phyloP scores from a whole-genome alignment of 1,140 invertebrate species.

The Onthophagus taurus region DNA sequence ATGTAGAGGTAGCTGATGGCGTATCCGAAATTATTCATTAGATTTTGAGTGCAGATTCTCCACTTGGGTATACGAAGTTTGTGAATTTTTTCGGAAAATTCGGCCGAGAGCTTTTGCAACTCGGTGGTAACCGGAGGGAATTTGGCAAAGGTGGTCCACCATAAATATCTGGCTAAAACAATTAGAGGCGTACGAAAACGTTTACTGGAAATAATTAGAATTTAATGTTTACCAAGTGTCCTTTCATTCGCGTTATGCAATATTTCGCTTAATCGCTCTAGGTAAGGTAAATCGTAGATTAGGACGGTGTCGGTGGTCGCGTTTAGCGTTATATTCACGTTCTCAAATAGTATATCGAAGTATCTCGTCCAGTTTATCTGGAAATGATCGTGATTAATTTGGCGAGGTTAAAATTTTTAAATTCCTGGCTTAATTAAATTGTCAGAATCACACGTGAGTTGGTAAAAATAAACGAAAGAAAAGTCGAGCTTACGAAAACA shows the following conservation, averaged over 20 bases:
- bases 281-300: slow-evolving; percentile 51
- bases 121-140: slow-evolving; percentile 50
- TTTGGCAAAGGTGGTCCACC: slow-evolving; percentile 59
- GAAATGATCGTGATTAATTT: too few relatives aligned
- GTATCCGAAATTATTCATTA: slow-evolving; percentile 72
- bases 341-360: slow-evolving; percentile 47
- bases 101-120: slow-evolving; percentile 51
- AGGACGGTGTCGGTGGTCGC: slow-evolving; percentile 43
- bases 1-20: slow-evolving; percentile 71
- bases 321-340: slow-evolving; percentile 47
- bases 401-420: too few relatives aligned
- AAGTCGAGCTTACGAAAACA: too few relatives aligned
- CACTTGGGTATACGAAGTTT: slow-evolving; percentile 60
- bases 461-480: too few relatives aligned
- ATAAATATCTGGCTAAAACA: slow-evolving; percentile 49
- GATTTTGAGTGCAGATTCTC: too few relatives aligned
- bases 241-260: slow-evolving; percentile 42
- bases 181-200: neutral
- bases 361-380: slow-evolving; percentile 63
- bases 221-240: slow-evolving; percentile 46
- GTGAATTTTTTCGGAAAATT: slow-evolving; percentile 62
- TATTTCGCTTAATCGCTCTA: slow-evolving; percentile 47
- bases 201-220: neutral
- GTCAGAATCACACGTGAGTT: too few relatives aligned
- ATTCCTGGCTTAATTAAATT: too few relatives aligned